Percentiles rank a stretch among this genome's conserved stretches.
Evolutionary conservation across 2,797 vertebrate species (phyloP).

Genomic region (Euthynnus affinis): DNA sequence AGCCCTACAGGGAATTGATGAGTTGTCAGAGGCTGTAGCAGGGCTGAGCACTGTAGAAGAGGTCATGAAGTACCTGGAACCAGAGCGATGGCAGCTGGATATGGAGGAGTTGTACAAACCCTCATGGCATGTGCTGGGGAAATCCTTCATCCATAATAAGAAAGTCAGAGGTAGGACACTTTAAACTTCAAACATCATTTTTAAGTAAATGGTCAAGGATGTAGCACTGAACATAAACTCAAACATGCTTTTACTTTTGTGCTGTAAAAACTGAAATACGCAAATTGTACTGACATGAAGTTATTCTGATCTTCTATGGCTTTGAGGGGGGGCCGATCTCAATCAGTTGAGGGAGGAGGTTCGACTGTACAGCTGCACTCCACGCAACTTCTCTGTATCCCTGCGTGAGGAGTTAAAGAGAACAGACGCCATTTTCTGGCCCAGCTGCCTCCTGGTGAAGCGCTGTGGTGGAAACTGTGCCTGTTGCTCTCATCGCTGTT

Average conservation of each 20-base stretch:
- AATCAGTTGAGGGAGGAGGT: constrained; percentile 96
- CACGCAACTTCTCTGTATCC: constrained; percentile 96
- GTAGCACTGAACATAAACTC: not conserved
- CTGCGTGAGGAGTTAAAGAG: constrained; percentile 95
- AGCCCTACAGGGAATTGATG: constrained; percentile 88
- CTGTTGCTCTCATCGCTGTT: constrained; percentile 94
- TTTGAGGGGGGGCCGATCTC: constrained; percentile 88
- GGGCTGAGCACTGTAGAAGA: constrained; percentile 94
- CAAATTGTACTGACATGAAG: not conserved
- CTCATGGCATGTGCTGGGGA: constrained; percentile 94
- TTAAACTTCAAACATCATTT: not conserved
- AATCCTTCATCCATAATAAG: constrained; percentile 94
- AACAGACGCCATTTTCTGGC: constrained; percentile 98
- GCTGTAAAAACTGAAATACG: not conserved
- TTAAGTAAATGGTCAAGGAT: not conserved
- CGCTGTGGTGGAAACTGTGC: constrained; percentile 98
- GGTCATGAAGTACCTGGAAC: constrained; percentile 96
- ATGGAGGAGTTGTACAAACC: constrained; percentile 97
- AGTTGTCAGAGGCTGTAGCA: constrained; percentile 89
- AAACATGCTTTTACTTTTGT: not conserved
- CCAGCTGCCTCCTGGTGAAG: constrained; percentile 95
- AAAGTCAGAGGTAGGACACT: constrained; percentile 92
- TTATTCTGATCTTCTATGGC: constrained; percentile 5
- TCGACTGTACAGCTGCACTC: constrained; percentile 95
- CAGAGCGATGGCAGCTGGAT: constrained; percentile 96